Conservation (phyloP, 2,888 invertebrate genomes). For the Tuta absoluta region DNA sequence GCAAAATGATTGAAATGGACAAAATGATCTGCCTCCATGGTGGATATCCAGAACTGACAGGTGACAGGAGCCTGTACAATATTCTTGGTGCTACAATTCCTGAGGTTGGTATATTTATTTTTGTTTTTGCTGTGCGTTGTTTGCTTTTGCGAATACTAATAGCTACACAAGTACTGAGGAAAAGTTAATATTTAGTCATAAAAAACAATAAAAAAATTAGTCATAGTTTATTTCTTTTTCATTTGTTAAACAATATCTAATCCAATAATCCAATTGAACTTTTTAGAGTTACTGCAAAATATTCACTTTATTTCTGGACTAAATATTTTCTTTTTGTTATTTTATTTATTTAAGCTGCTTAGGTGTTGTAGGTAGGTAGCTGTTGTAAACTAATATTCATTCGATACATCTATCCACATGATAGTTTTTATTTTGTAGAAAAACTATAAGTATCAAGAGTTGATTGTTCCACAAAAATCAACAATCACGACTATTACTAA, state of each 20-base stretch:
- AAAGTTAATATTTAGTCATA: background rate
- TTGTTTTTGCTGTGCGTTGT: background rate
- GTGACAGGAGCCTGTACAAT: slow-evolving; percentile 54
- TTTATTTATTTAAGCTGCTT: background rate
- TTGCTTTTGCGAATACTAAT: background rate
- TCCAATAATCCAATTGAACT: too few species aligned
- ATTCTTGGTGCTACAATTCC: slow-evolving; percentile 61
- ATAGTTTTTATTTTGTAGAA: slow-evolving; percentile 54
- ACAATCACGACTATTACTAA: slow-evolving; percentile 44
- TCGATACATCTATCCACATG: background rate
- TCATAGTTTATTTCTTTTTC: too few species aligned
- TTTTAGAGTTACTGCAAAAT: too few species aligned
- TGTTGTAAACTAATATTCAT: background rate
- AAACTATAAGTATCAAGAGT: slow-evolving; percentile 60
- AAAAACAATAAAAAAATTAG: too few species aligned
- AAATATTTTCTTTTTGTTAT: too few species aligned
- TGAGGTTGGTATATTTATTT: slow-evolving; percentile 55
- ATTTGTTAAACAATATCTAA: too few species aligned
- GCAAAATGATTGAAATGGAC: slow-evolving; percentile 49
- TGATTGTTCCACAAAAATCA: slow-evolving; percentile 48
- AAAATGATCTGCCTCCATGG: slow-evolving; percentile 60
- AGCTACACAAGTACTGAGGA: background rate
- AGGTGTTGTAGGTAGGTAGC: background rate
- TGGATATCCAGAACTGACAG: slow-evolving; percentile 61
- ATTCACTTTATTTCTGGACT: too few species aligned